Base-by-base conservation (phyloP, 2,888 invertebrate species). In the Ochropleura leucogaster region DNA sequence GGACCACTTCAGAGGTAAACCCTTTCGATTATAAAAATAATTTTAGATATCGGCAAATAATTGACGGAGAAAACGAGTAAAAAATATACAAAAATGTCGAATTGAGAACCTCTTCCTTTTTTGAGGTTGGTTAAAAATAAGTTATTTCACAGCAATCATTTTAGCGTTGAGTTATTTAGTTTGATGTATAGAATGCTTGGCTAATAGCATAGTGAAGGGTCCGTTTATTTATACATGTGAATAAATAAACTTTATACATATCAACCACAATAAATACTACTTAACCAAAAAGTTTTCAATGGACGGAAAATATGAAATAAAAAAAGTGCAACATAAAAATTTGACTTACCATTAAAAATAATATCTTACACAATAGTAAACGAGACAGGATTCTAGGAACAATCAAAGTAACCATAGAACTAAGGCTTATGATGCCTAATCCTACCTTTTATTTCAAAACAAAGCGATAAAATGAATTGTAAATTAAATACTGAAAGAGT, bases 361-460 rank as follows among this genome's bases (percentile, higher is more conserved):
- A 40, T 51, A 4, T 6, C 40, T 6, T 75, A 59, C 46, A 60
- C 30, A 3, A 5, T 16, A 16, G 2, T 9, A 55, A 18, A 30
- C 18, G 14, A 47, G 30, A 60, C 46, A 4, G 18, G 42, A 68
- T 68, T 65, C 30, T 16, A 42, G 40, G 51, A 46, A 16, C 18
- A 44, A 66, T 40, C 44, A 46, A 1, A 55, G 46, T 14, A 47
- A n/a, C 5, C 18, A 16, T 16, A 63, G 46, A 4, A 81, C 63
- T 81, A 60, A 30, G 8, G 3, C 4, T 3, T 51, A 6, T 18
- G 16, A 59, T 40, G 14, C 16, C n/a, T 18, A 30, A n/a, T 10
- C 14, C 16, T n/a, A 47, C 47, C 62, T 59, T 79, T 79, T 84
- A 84, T 79, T 63, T 72, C 4, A 59, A 72, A 66, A 59, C 49